Evolutionary conservation across 2,888 invertebrate species (phyloP).

Genomic region (Drepana falcataria): DNA sequence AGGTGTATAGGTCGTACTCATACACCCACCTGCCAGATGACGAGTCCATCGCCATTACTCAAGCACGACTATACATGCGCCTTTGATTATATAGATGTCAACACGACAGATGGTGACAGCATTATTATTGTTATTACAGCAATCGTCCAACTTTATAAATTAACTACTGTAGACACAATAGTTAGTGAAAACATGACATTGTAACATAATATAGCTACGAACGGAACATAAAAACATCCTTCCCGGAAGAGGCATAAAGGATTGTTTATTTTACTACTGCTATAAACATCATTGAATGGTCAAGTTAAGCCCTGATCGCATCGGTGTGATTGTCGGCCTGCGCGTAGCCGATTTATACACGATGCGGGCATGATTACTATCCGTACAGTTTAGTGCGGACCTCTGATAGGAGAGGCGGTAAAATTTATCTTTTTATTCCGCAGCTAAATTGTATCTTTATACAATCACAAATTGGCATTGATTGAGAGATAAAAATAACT

Average conservation of each 20-base stretch:
- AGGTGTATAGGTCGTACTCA: too few relatives aligned
- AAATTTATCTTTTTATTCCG: background rate
- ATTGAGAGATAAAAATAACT: too few relatives aligned
- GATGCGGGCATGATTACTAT: slow-evolving; percentile 6
- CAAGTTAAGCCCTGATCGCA: background rate
- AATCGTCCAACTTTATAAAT: too few relatives aligned
- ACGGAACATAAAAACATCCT: background rate
- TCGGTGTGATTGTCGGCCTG: background rate
- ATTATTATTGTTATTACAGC: too few relatives aligned
- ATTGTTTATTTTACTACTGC: background rate
- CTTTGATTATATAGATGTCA: too few relatives aligned
- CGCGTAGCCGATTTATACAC: slow-evolving; percentile 16
- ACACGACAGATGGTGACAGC: too few relatives aligned
- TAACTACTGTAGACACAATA: background rate
- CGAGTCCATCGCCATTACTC: too few relatives aligned
- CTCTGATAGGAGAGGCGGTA: background rate
- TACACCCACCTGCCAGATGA: too few relatives aligned
- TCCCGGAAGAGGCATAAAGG: background rate
- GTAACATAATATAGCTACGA: background rate
- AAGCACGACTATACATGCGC: too few relatives aligned
- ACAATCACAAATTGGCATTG: too few relatives aligned
- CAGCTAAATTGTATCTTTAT: too few relatives aligned
- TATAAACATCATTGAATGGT: background rate
- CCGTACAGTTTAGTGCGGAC: background rate
- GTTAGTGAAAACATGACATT: background rate